phyloP scores from a whole-genome alignment of 2,797 vertebrate genomes.

The Sparidentex hasta region DNA sequence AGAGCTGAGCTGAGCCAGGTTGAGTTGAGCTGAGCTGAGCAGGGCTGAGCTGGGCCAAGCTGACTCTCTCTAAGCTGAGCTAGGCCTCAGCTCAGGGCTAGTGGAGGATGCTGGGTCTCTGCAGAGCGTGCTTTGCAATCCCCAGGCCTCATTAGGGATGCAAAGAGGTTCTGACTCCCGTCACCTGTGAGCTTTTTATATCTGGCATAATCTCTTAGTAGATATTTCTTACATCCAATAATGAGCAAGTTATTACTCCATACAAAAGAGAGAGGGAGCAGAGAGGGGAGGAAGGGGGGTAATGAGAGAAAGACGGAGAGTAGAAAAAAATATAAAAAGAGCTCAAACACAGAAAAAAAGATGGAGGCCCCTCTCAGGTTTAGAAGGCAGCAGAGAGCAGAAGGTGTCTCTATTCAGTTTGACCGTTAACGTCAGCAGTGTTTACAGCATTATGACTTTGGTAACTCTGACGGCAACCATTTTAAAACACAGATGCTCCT shows the following conservation, averaged over 20 bases:
- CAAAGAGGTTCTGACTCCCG: slow-evolving; percentile 78
- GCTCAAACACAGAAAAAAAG: slow-evolving; percentile 32
- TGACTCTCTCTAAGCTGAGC: slow-evolving; percentile 63
- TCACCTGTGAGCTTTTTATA: slow-evolving; percentile 86
- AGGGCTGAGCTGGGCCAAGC: slow-evolving; percentile 44
- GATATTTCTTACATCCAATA: slow-evolving; percentile 85
- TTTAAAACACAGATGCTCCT: too few relatives aligned
- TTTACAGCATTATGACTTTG: slow-evolving; percentile 67
- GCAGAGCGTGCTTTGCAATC: slow-evolving; percentile 70
- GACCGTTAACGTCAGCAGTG: slow-evolving; percentile 52
- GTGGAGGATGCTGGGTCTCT: slow-evolving; percentile 67
- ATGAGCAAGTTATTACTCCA: slow-evolving; percentile 84
- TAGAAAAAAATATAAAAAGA: slow-evolving; percentile 23
- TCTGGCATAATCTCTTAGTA: slow-evolving; percentile 84
- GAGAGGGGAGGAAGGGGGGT: slow-evolving; percentile 17
- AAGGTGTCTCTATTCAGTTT: slow-evolving; percentile 39
- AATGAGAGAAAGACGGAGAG: slow-evolving; percentile 4
- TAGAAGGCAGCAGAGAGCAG: slow-evolving; percentile 44
- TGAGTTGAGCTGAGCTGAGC: slow-evolving; percentile 44
- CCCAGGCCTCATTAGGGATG: slow-evolving; percentile 83
- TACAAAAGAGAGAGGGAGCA: slow-evolving; percentile 71
- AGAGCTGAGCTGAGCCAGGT: slow-evolving; percentile 51
- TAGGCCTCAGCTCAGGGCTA: slow-evolving; percentile 54
- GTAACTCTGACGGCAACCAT: slow-evolving; percentile 10
- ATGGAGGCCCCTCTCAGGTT: slow-evolving; percentile 40